phyloP scores from a whole-genome alignment of 2,888 invertebrate species.

The Trachelus iudaicus region DNA sequence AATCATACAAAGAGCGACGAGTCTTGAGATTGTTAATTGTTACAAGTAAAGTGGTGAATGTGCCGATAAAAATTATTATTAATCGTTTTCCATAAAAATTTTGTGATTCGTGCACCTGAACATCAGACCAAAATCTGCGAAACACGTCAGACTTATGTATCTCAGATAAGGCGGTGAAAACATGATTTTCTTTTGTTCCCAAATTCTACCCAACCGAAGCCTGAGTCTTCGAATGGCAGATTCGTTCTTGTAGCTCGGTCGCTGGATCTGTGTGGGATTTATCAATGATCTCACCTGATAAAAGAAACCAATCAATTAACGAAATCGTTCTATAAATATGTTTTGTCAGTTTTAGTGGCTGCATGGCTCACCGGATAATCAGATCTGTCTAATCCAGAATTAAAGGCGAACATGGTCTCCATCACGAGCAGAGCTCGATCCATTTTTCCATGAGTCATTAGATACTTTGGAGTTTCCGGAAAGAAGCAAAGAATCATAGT shows the following conservation, averaged over 20 bases:
- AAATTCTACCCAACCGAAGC: conserved; percentile 27
- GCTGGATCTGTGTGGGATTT: conserved; percentile 10
- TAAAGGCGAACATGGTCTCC: conserved; percentile 69
- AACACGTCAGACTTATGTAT: conserved; percentile 69
- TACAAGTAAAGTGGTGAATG: not conserved
- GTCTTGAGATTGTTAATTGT: not conserved
- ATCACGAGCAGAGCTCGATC: conserved; percentile 69
- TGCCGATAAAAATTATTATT: not conserved
- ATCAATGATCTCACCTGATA: conserved; percentile 9
- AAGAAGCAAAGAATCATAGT: conserved; percentile 76
- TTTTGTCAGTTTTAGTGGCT: not conserved
- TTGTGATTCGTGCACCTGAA: conserved; percentile 65
- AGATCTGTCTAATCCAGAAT: conserved; percentile 65
- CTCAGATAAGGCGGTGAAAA: conserved; percentile 70
- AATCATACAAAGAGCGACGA: too few relatives aligned
- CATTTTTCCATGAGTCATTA: conserved; percentile 68
- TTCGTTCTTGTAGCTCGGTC: not conserved
- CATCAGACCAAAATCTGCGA: conserved; percentile 73
- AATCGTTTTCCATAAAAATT: not conserved
- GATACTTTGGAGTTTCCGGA: conserved; percentile 85
- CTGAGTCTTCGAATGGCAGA: not conserved
- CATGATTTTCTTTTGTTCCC: conserved; percentile 55
- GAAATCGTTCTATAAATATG: not conserved
- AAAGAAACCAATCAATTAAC: not conserved
- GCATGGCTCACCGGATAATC: conserved; percentile 67